Conservation (phyloP, 2,797 vertebrate species). For the Phylloscopus collybita region DNA sequence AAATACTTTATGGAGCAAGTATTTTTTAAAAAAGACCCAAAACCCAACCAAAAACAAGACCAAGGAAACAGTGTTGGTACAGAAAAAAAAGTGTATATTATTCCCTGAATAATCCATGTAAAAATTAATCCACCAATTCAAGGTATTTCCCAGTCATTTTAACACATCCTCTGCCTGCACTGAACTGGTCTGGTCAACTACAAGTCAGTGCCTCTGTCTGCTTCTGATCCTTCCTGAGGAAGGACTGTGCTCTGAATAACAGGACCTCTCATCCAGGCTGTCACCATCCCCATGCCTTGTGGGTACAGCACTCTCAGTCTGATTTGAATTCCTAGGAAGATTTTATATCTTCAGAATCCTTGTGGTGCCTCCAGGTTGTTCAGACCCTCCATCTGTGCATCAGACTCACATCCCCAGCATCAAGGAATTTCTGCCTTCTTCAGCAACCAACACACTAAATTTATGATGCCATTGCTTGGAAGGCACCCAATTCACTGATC, state of each 20-base stretch:
- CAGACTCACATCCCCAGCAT: accelerated
- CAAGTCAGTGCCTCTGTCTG: not conserved
- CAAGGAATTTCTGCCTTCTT: not conserved
- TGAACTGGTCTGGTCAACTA: not conserved
- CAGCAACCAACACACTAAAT: not conserved
- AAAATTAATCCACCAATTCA: not conserved
- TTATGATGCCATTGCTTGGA: not conserved
- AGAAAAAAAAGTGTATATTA: not conserved
- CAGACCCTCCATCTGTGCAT: not conserved
- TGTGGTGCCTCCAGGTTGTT: not conserved
- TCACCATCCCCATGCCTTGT: accelerated
- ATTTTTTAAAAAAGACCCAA: not conserved
- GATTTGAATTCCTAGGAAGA: not conserved
- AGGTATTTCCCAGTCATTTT: not conserved
- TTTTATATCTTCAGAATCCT: not conserved
- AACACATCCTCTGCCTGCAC: not conserved
- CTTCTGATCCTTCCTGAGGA: not conserved
- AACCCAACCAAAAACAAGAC: not conserved
- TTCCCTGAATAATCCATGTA: not conserved
- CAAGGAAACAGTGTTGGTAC: not conserved
- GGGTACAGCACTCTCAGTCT: not conserved
- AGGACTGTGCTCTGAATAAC: not conserved
- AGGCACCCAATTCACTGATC: not conserved
- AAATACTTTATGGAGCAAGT: not conserved
- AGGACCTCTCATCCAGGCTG: not conserved